phyloP scores from a whole-genome alignment of 2,888 invertebrate species.

The Electrophaes corylata region DNA sequence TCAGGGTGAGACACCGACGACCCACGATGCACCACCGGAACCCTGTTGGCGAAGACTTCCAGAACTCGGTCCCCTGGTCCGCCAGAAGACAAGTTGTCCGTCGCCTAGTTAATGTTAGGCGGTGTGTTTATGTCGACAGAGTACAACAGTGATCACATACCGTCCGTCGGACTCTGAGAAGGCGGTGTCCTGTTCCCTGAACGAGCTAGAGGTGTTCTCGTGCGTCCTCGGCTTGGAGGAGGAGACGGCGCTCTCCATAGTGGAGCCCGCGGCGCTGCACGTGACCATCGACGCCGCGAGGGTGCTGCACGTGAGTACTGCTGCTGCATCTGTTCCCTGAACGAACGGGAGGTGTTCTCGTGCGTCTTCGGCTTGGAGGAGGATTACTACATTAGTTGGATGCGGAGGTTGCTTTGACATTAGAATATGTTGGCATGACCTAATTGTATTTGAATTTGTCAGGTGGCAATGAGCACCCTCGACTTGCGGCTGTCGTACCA shows the following conservation, averaged over 20 bases:
- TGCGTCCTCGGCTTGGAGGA: conserved; percentile 95
- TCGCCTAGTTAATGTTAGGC: too few species aligned
- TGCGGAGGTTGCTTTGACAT: too few species aligned
- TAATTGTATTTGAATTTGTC: conserved; percentile 37
- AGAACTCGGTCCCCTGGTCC: too few species aligned
- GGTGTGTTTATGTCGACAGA: conserved; percentile 69
- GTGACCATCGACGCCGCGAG: conserved; percentile 85
- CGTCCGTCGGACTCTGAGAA: conserved; percentile 87
- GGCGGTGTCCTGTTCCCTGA: conserved; percentile 93
- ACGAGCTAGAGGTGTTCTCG: conserved; percentile 96
- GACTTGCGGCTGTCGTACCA: conserved; percentile 95
- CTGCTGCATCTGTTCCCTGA: background rate
- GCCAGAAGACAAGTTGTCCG: too few species aligned
- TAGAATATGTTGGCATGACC: too few species aligned
- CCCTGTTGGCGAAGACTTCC: too few species aligned
- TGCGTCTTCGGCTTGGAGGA: background rate
- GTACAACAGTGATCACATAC: conserved; percentile 94
- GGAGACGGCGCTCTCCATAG: conserved; percentile 96
- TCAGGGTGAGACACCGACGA: conserved; percentile 82
- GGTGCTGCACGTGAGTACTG: conserved; percentile 72
- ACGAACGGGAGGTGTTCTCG: too few species aligned
- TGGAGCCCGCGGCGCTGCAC: conserved; percentile 95
- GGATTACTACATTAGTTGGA: too few species aligned
- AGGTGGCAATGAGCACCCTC: conserved; percentile 89
- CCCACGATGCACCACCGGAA: too few species aligned